These are phyloP conservation scores for Oscarella lobularis DNA, from an alignment of 37 sponge, comb jelly and placozoan genomes.

Conservation along the genomic window DNA sequence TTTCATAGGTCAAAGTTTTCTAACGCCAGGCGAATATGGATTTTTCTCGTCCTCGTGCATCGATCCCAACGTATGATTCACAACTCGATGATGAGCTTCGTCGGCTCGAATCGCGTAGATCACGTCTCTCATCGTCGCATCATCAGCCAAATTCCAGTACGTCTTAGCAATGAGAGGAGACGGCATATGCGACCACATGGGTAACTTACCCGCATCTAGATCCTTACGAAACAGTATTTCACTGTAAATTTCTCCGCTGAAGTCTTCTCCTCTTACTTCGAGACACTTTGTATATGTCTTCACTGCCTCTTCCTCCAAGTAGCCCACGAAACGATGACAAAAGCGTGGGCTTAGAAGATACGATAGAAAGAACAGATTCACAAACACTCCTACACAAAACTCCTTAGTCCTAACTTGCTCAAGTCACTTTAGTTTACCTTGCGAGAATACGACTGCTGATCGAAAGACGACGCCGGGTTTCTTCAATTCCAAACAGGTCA, in stretches of 20 bases:
- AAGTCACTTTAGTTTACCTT: slow-evolving; percentile 11
- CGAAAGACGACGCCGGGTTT: slow-evolving; percentile 57
- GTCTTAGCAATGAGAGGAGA: slow-evolving; percentile 56
- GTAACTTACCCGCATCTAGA: slow-evolving; percentile 54
- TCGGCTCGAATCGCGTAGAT: slow-evolving; percentile 79
- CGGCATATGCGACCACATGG: slow-evolving; percentile 42
- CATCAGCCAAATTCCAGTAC: slow-evolving; percentile 70
- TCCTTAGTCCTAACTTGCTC: not conserved
- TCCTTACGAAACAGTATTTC: too few species aligned
- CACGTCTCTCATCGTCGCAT: slow-evolving; percentile 89
- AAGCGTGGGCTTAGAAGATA: slow-evolving; percentile 67
- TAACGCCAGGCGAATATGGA: slow-evolving; percentile 40
- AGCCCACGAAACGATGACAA: slow-evolving; percentile 84
- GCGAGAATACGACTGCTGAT: slow-evolving; percentile 28
- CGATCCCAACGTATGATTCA: slow-evolving; percentile 74
- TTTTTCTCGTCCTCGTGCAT: slow-evolving; percentile 31
- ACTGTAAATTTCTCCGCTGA: too few species aligned
- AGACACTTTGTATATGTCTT: slow-evolving; percentile 77
- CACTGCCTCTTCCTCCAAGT: slow-evolving; percentile 77
- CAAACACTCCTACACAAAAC: slow-evolving; percentile 50
- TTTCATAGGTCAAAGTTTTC: too few species aligned
- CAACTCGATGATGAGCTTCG: slow-evolving; percentile 79
- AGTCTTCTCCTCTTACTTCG: slow-evolving; percentile 25
- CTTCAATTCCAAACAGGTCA: slow-evolving; percentile 57
- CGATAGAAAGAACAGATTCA: slow-evolving; percentile 45